These are phyloP conservation scores for Crotalus horridus DNA, from an alignment of 2,113 vertebrate species.

Conservation along the genomic window DNA sequence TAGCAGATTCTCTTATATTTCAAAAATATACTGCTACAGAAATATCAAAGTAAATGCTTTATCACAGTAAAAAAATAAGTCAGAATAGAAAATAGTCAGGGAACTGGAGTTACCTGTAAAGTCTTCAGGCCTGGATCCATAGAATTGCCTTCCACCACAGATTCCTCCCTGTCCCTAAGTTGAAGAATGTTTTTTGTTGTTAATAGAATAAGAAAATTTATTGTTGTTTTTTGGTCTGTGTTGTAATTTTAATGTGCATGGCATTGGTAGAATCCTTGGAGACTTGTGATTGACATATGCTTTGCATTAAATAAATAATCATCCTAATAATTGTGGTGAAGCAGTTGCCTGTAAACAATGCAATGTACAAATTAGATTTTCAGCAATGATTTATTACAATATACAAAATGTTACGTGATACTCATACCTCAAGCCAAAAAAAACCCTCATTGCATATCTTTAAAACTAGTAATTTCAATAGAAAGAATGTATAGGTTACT, in stretches of 20 bases:
- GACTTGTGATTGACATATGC: background rate
- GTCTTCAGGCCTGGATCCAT: background rate
- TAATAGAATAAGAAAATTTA: background rate
- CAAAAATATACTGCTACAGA: background rate
- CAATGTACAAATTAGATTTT: background rate
- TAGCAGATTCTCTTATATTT: background rate
- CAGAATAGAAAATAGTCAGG: background rate
- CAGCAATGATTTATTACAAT: background rate
- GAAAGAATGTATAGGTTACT: background rate
- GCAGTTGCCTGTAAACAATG: background rate
- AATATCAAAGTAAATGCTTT: background rate
- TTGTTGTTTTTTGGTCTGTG: background rate
- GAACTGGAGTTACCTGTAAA: background rate
- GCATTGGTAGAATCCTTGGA: background rate
- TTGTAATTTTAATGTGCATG: background rate
- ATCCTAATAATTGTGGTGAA: background rate
- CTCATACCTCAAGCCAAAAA: background rate
- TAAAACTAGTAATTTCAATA: background rate
- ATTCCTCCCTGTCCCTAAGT: background rate
- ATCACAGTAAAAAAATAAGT: background rate
- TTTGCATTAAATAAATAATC: background rate
- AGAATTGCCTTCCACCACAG: background rate
- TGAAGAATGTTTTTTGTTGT: background rate
- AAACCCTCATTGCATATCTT: background rate
- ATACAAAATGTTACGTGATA: background rate